These are phyloP conservation scores for Eupithecia tripunctaria DNA, from an alignment of 2,888 invertebrate species.

Conservation along the genomic window DNA sequence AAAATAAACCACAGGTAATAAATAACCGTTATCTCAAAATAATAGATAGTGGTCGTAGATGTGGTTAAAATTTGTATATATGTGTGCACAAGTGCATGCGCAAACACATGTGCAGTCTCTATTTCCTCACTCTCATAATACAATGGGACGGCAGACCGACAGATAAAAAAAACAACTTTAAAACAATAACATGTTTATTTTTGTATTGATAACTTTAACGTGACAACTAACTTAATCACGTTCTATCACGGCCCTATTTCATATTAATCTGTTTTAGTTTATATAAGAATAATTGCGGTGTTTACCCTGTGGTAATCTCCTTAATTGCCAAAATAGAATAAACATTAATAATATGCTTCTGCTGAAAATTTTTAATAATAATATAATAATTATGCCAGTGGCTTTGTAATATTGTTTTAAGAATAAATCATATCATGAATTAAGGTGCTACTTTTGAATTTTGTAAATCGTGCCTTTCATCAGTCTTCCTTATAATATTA, in stretches of 20 bases:
- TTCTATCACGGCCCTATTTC: background rate
- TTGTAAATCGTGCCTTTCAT: constrained; percentile 65
- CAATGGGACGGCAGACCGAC: background rate
- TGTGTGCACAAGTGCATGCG: background rate
- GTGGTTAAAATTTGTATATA: too few species aligned
- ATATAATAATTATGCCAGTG: constrained; percentile 30
- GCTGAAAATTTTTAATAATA: constrained; percentile 27
- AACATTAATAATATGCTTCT: constrained; percentile 38
- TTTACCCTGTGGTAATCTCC: constrained; percentile 82
- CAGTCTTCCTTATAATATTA: constrained; percentile 71
- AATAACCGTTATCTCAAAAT: background rate
- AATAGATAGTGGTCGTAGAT: background rate
- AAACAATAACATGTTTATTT: background rate
- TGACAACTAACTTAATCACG: background rate
- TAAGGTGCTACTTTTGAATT: constrained; percentile 64
- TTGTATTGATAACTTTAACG: constrained; percentile 13
- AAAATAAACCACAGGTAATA: background rate
- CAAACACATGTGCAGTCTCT: background rate
- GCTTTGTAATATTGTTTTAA: constrained; percentile 44
- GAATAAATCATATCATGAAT: constrained; percentile 45
- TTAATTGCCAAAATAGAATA: constrained; percentile 83
- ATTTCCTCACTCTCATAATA: background rate
- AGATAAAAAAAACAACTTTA: background rate
- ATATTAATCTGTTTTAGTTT: constrained; percentile 23
- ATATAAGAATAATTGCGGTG: constrained; percentile 46